Evolutionary conservation across 2,113 vertebrate species (phyloP).

Genomic region (Salvator merianae): DNA sequence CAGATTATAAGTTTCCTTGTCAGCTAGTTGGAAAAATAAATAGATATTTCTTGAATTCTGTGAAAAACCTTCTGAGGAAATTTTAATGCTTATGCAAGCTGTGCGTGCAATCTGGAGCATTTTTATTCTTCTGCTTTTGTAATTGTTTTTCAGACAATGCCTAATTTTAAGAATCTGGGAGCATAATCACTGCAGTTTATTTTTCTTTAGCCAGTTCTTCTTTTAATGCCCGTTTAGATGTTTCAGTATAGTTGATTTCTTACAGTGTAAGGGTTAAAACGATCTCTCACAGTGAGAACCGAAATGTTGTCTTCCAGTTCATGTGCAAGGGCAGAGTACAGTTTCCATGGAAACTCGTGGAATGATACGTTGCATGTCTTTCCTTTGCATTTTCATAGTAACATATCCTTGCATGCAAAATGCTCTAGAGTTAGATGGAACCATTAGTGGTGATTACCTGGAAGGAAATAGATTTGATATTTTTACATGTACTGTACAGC

Average conservation of each 20-base stretch:
- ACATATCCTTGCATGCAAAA: slow-evolving; percentile 4
- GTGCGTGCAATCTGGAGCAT: not conserved
- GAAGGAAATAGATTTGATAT: not conserved
- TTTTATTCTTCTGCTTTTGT: not conserved
- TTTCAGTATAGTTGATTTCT: slow-evolving; percentile 16
- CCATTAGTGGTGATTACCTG: slow-evolving; percentile 3
- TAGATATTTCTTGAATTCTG: not conserved
- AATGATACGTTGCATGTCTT: slow-evolving; percentile 44
- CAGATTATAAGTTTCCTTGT: not conserved
- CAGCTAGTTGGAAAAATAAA: not conserved
- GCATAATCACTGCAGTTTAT: not conserved
- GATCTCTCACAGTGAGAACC: slow-evolving; percentile 37
- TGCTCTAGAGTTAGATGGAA: slow-evolving; percentile 10
- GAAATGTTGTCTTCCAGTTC: slow-evolving; percentile 46
- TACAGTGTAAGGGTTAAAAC: slow-evolving; percentile 53
- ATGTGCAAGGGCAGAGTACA: slow-evolving; percentile 44
- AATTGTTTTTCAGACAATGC: not conserved
- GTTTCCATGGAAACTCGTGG: slow-evolving; percentile 70
- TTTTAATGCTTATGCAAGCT: not conserved
- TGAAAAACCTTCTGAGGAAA: not conserved
- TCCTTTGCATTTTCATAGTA: slow-evolving; percentile 41
- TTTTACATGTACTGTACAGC: accelerated
- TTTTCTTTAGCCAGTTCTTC: not conserved
- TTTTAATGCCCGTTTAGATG: not conserved
- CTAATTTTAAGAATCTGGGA: not conserved